phyloP scores from a whole-genome alignment of 1,140 invertebrate species.

The Rhagoletis zephyria region DNA sequence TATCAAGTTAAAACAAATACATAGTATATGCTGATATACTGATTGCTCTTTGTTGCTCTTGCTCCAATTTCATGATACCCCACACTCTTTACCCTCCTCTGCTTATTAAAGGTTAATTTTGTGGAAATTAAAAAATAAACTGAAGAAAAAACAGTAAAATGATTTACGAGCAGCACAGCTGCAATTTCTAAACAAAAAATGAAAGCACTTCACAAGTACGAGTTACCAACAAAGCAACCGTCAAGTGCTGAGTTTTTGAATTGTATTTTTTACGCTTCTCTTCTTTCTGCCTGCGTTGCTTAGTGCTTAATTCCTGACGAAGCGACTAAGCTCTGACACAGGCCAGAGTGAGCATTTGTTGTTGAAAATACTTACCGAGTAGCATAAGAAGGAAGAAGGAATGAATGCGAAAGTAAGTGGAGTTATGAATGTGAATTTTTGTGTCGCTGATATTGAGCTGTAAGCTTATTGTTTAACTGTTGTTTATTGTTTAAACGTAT shows the following conservation, averaged over 20 bases:
- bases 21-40: neutral
- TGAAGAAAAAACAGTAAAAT: neutral
- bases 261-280: neutral
- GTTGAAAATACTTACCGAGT: neutral
- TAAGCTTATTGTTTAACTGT: neutral
- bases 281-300: neutral
- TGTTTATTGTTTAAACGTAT: neutral
- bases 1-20: neutral
- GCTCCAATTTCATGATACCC: neutral
- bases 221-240: neutral
- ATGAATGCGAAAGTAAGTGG: neutral
- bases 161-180: neutral
- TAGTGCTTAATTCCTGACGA: slow-evolving; percentile 26
- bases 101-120: slow-evolving; percentile 43
- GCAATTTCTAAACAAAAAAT: neutral
- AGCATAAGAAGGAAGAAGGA: neutral
- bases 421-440: slow-evolving; percentile 30
- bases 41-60: neutral
- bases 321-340: neutral
- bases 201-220: neutral
- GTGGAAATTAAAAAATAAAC: slow-evolving; percentile 19
- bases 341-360: neutral
- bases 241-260: slow-evolving; percentile 21
- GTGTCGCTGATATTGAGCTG: neutral
- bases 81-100: neutral